A percentile compares a stretch with the other conserved stretches of the same genome.
phyloP scores from a whole-genome alignment of 2,113 vertebrate genomes.

The Anoplopoma fimbria region DNA sequence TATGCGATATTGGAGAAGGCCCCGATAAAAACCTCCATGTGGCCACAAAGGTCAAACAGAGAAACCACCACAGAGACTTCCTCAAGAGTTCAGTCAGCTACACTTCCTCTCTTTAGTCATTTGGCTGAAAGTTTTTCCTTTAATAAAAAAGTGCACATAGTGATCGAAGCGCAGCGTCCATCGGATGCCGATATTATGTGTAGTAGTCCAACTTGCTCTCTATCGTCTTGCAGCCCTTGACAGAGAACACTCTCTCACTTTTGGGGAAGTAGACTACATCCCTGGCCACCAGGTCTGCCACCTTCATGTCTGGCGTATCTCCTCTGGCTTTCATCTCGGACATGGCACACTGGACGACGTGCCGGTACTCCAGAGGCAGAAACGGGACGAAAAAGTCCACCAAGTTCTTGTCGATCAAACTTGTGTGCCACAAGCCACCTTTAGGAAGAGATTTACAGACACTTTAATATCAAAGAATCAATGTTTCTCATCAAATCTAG shows the following conservation, averaged over 20 bases:
- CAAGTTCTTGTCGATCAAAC: slow-evolving; percentile 93
- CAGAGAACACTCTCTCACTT: slow-evolving; percentile 89
- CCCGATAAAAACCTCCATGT: slow-evolving; percentile 19
- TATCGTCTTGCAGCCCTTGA: slow-evolving; percentile 96
- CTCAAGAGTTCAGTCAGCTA: slow-evolving; percentile 24
- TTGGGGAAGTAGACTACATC: slow-evolving; percentile 94
- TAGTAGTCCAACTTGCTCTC: slow-evolving; percentile 92
- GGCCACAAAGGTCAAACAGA: slow-evolving; percentile 14
- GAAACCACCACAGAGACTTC: slow-evolving; percentile 7
- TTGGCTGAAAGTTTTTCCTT: slow-evolving; percentile 18
- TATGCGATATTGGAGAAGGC: slow-evolving; percentile 14
- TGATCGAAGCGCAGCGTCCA: slow-evolving; percentile 2
- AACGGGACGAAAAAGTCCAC: slow-evolving; percentile 97
- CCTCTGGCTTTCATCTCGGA: slow-evolving; percentile 85
- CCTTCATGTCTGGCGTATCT: slow-evolving; percentile 57
- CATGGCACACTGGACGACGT: slow-evolving; percentile 90
- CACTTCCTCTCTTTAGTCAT: slow-evolving; percentile 45
- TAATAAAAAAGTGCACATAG: slow-evolving; percentile 54
- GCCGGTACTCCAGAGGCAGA: slow-evolving; percentile 92
- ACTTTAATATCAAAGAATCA: not conserved
- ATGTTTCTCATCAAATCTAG: not conserved
- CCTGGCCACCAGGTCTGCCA: slow-evolving; percentile 83
- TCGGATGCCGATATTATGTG: slow-evolving; percentile 41
- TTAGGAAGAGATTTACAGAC: not conserved
- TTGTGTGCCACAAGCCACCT: slow-evolving; percentile 97